Base-by-base conservation (phyloP, 2,888 invertebrate genomes). In the Andrena minutula region DNA sequence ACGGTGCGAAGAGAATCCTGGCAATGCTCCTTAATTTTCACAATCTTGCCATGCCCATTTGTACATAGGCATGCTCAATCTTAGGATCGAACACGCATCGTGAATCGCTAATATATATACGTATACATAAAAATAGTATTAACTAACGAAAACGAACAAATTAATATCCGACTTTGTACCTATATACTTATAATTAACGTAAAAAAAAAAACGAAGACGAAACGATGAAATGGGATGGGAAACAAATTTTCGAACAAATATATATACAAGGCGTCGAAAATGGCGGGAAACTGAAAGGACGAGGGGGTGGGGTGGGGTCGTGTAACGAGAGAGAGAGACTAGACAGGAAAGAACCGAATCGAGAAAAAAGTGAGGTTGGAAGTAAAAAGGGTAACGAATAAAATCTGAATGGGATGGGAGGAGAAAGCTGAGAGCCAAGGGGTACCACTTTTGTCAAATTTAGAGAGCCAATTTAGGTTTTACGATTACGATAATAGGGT, bases 41-140 rank as follows among this genome's bases (percentile, higher is more conserved):
- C 89, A 85, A 89, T 90, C 88, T 90, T 91, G 90, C 89, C 91
- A 90, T 92, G 92, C 89, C 90, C 90, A 90, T 91, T 89, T 93
- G 92, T 93, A 93, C 84, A 93, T 93, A 93, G 91, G 92, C 92
- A 92, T 93, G 92, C 91, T 93, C 92, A 91, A 92, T 91, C 89
- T 89, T 91, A 91, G 89, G 85, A 89, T 83, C 87, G 88, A 87
- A 86, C 83, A 74, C 82, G 87, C 86, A 89, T 84, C 86, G 86
- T 90, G 85, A 87, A 85, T 89, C 88, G 89, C 85, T 81, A 76
- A 88, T 79, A 88, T 74, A 85, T 81, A 86, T 65, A 84, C 83
- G 69, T 73, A 83, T 83, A 78, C 70, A 83, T 70, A 78, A 47
- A 75, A 83, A 75, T 75, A 88, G 85, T 85, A 73, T 87, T 81